phyloP scores from a whole-genome alignment of 2,113 vertebrate species.

The Nansenia antarctica region DNA sequence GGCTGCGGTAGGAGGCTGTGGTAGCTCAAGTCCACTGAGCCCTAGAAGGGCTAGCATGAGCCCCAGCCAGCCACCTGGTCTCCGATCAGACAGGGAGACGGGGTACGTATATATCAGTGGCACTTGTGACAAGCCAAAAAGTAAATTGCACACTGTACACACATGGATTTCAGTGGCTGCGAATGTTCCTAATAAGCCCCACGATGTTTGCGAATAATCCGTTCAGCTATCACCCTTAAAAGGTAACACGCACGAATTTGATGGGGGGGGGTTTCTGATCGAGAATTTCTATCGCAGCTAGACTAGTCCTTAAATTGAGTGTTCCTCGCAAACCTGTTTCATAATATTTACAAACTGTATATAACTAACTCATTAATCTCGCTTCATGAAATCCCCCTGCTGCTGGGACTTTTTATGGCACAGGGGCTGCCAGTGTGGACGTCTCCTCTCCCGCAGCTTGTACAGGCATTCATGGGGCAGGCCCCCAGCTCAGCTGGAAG shows the following conservation, averaged over 20 bases:
- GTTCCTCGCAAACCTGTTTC: neutral
- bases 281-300: neutral
- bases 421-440: neutral
- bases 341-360: constrained; percentile 4
- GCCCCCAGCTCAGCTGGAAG: neutral
- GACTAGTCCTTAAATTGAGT: neutral
- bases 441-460: neutral
- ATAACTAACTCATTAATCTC: constrained; percentile 3
- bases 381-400: neutral
- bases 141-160: neutral
- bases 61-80: neutral
- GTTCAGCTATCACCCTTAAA: too few species aligned
- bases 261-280: neutral
- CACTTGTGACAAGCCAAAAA: neutral
- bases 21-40: neutral
- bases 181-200: too few species aligned
- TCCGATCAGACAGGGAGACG: neutral
- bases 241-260: too few species aligned
- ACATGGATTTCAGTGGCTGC: too few species aligned
- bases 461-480: neutral
- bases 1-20: neutral
- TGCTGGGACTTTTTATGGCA: neutral
- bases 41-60: neutral
- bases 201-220: too few species aligned
- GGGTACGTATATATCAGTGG: neutral